These are phyloP conservation scores for Anthophora plumipes DNA, from an alignment of 2,888 invertebrate genomes.

Conservation along the genomic window DNA sequence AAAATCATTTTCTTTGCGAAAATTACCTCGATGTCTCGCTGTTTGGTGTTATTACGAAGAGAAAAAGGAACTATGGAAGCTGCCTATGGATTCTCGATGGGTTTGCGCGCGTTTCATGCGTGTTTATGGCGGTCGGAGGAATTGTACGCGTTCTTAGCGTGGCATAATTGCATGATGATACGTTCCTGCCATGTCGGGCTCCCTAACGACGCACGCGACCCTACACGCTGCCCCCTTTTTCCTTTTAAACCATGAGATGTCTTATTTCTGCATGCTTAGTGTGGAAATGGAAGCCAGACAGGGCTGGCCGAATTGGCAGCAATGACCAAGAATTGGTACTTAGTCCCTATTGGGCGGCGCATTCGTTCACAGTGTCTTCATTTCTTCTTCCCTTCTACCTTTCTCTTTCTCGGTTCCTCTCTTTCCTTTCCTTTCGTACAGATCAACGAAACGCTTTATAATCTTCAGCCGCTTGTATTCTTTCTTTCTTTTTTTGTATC, in stretches of 20 bases:
- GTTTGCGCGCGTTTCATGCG: constrained; percentile 26
- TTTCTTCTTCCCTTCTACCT: background rate
- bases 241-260: constrained; percentile 50
- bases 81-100: constrained; percentile 9
- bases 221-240: constrained; percentile 42
- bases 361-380: constrained; percentile 7
- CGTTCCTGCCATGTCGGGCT: constrained; percentile 64
- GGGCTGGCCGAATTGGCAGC: constrained; percentile 45
- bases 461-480: constrained; percentile 33
- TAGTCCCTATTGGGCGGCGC: constrained; percentile 42
- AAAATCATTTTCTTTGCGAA: background rate
- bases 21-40: constrained; percentile 2
- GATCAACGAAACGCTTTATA: constrained; percentile 35
- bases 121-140: constrained; percentile 29
- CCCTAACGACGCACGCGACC: constrained; percentile 72
- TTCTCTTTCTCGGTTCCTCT: background rate
- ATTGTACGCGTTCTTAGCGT: constrained; percentile 64
- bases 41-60: constrained; percentile 23
- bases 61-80: constrained; percentile 17
- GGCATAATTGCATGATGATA: constrained; percentile 74
- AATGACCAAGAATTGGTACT: constrained; percentile 45
- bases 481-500: too few relatives aligned
- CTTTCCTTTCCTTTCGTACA: background rate
- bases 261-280: constrained; percentile 44
- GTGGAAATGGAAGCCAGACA: constrained; percentile 45